A percentile compares a stretch with the other conserved stretches of the same genome.
phyloP scores from a whole-genome alignment of 2,797 vertebrate species.

The Platalea minor region DNA sequence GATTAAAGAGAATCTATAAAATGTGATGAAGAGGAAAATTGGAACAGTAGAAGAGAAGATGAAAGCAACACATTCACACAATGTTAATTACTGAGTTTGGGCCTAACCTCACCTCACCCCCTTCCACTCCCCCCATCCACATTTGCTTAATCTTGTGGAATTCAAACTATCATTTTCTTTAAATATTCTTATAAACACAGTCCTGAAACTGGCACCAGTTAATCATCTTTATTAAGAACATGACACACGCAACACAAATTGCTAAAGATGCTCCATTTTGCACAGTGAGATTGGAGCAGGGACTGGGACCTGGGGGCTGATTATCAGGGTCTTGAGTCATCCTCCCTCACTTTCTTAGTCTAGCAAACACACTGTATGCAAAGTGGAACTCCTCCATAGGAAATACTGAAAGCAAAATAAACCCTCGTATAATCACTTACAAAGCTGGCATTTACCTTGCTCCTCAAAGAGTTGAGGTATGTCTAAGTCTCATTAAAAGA shows the following conservation, averaged over 20 bases:
- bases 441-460: neutral
- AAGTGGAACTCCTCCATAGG: neutral
- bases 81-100: neutral
- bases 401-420: neutral
- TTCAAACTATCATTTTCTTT: neutral
- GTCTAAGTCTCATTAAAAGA: neutral
- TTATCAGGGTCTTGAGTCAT: neutral
- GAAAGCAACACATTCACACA: neutral
- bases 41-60: neutral
- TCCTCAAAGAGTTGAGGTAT: neutral
- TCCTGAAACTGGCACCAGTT: neutral
- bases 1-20: neutral
- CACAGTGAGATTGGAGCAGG: fast-evolving
- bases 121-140: neutral
- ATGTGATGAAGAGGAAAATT: neutral
- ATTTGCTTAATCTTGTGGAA: neutral
- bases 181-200: neutral
- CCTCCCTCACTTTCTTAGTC: neutral
- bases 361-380: neutral
- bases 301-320: neutral
- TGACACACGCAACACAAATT: fast-evolving
- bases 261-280: neutral
- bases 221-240: neutral
- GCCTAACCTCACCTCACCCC: neutral
- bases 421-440: neutral